Conservation (phyloP, 2,113 vertebrate species). For the Procapra przewalskii region DNA sequence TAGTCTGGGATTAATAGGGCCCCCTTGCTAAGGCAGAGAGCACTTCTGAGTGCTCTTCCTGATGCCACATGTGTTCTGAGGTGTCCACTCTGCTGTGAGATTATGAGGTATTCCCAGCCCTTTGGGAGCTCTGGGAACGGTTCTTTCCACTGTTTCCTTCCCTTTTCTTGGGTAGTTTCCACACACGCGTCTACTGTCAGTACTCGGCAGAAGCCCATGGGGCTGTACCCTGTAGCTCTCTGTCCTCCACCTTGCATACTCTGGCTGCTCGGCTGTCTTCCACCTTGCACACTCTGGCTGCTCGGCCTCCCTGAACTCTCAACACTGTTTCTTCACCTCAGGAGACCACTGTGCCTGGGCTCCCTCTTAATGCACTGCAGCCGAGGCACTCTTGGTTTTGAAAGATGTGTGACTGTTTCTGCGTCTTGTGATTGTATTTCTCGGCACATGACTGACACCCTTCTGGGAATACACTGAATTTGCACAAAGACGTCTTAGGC, state of each 20-base stretch:
- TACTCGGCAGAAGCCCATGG: background rate
- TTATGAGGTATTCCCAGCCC: background rate
- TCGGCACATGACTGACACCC: background rate
- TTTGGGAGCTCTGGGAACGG: background rate
- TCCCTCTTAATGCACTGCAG: background rate
- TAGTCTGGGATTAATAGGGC: background rate
- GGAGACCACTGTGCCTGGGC: background rate
- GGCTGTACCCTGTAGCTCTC: background rate
- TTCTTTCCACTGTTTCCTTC: background rate
- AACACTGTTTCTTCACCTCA: background rate
- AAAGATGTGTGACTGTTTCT: background rate
- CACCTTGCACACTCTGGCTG: background rate
- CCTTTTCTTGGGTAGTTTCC: background rate
- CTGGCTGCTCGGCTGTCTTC: background rate
- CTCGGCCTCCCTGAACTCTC: background rate
- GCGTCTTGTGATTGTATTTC: background rate
- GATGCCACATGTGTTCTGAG: background rate
- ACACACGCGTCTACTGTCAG: background rate
- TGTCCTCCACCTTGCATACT: too few species aligned
- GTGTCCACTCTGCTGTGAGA: background rate
- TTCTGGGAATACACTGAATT: background rate
- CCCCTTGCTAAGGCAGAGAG: background rate
- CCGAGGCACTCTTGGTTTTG: background rate
- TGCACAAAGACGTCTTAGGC: background rate
- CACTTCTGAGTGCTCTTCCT: background rate